phyloP scores from a whole-genome alignment of 2,113 vertebrate species.

The Hippocampus barbouri region DNA sequence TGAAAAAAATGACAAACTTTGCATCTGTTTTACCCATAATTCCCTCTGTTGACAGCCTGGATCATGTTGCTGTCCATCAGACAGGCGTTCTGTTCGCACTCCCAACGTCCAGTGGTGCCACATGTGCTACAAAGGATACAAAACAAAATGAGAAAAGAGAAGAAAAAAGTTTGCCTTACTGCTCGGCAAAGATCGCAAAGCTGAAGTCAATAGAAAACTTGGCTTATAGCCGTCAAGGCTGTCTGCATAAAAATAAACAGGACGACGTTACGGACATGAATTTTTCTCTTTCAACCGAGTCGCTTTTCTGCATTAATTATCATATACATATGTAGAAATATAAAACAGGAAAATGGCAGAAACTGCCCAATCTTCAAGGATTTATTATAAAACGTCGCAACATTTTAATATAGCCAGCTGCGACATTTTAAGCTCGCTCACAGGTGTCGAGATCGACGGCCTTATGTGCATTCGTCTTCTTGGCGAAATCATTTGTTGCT shows the following conservation, averaged over 20 bases:
- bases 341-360: neutral
- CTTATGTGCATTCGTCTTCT: too few species aligned
- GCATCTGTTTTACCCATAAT: conserved; percentile 75
- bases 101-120: conserved; percentile 75
- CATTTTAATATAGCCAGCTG: neutral
- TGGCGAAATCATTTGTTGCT: too few species aligned
- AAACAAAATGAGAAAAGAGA: neutral
- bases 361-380: neutral
- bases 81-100: conserved; percentile 85
- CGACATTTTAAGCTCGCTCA: neutral
- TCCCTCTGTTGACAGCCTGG: conserved; percentile 79
- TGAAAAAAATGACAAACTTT: neutral
- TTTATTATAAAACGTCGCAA: neutral
- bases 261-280: neutral
- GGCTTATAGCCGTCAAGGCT: too few species aligned
- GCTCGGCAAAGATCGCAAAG: neutral
- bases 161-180: neutral
- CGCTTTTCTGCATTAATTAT: too few species aligned
- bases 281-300: too few species aligned
- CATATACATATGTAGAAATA: too few species aligned
- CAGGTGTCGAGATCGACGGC: neutral
- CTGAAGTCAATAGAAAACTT: neutral
- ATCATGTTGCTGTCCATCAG: conserved; percentile 85
- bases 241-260: neutral
- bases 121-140: conserved; percentile 78